Evolutionary conservation across 2,888 invertebrate species (phyloP).

Genomic region (Diloba caeruleocephala): DNA sequence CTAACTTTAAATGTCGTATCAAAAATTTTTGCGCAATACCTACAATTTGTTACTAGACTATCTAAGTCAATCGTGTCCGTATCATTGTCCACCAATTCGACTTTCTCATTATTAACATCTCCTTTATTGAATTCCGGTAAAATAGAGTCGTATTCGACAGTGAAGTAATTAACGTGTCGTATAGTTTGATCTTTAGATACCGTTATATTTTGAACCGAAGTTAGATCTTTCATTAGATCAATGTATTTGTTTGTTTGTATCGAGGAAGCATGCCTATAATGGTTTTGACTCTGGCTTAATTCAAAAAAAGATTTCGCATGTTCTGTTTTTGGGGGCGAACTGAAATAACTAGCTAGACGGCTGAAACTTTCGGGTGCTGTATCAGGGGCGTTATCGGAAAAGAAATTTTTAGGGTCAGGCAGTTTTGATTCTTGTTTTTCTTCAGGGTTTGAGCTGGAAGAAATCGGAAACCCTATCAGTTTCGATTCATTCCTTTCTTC

Average conservation of each 20-base stretch:
- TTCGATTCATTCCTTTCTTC: slow-evolving; percentile 16
- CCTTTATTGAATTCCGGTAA: slow-evolving; percentile 34
- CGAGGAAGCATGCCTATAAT: slow-evolving; percentile 70
- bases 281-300: slow-evolving; percentile 82
- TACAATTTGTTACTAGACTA: slow-evolving; percentile 61
- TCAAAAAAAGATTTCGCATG: slow-evolving; percentile 86
- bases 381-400: slow-evolving; percentile 52
- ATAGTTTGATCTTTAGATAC: slow-evolving; percentile 66
- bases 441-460: slow-evolving; percentile 8
- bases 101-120: slow-evolving; percentile 31
- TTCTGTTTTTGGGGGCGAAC: slow-evolving; percentile 76
- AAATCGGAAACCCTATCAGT: slow-evolving; percentile 5
- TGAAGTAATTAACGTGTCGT: slow-evolving; percentile 76
- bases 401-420: slow-evolving; percentile 75
- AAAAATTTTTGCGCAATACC: slow-evolving; percentile 66
- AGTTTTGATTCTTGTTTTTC: slow-evolving; percentile 37
- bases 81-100: slow-evolving; percentile 41
- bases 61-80: slow-evolving; percentile 37
- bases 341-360: slow-evolving; percentile 82
- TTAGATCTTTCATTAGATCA: slow-evolving; percentile 75
- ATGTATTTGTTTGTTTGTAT: slow-evolving; percentile 42
- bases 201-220: slow-evolving; percentile 67
- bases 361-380: slow-evolving; percentile 63
- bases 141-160: slow-evolving; percentile 69
- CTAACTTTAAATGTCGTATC: slow-evolving; percentile 64